Percentiles rank a stretch among this genome's conserved stretches.
phyloP scores from a whole-genome alignment of 2,888 invertebrate genomes.

The Eupithecia pulchellata region DNA sequence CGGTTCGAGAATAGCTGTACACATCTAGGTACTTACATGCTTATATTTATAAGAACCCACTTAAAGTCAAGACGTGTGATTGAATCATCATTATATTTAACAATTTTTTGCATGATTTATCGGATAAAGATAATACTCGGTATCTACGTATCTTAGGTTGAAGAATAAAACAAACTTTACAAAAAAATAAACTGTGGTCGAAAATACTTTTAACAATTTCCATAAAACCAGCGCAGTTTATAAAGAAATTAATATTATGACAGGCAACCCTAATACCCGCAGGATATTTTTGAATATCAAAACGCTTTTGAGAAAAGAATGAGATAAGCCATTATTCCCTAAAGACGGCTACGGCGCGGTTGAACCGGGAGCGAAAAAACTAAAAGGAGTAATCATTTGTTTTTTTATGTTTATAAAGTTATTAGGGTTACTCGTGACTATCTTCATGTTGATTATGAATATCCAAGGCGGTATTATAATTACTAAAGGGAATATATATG shows the following conservation, averaged over 20 bases:
- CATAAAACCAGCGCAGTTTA: conserved; percentile 18
- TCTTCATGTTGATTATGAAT: not conserved
- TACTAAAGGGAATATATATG: too few species aligned
- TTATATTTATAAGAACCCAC: not conserved
- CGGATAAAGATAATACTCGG: not conserved
- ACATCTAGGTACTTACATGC: not conserved
- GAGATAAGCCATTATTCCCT: conserved; percentile 69
- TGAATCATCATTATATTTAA: not conserved
- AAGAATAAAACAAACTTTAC: not conserved
- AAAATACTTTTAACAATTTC: not conserved
- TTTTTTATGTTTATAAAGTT: not conserved
- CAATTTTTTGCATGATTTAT: not conserved
- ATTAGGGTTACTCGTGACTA: not conserved
- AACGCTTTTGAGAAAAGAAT: conserved; percentile 67
- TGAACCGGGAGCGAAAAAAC: conserved; percentile 23
- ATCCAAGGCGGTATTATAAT: too few species aligned
- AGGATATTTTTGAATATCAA: conserved; percentile 70
- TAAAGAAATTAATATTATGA: conserved; percentile 52
- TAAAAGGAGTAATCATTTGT: not conserved
- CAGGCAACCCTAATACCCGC: conserved; percentile 55
- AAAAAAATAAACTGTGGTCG: not conserved
- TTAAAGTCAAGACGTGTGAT: not conserved
- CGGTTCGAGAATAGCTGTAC: too few species aligned
- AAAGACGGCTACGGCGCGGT: conserved; percentile 39
- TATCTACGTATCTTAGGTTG: not conserved